Evolutionary conservation across 2,888 invertebrate genomes (phyloP).

Genomic region (Eupeodes luniger): DNA sequence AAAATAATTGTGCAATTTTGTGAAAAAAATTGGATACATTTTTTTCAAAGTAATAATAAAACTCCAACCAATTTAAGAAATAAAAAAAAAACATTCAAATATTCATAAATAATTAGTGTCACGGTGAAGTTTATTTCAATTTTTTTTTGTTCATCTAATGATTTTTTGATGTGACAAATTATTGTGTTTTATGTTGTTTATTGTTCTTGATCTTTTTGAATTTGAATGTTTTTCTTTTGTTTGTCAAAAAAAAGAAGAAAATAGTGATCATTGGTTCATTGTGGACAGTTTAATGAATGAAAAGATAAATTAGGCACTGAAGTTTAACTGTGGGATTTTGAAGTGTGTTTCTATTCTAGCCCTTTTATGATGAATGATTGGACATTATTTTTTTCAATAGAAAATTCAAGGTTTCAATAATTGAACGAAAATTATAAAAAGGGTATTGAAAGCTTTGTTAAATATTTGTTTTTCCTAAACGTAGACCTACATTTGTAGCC

Average conservation of each 20-base stretch:
- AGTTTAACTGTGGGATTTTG: conserved; percentile 25
- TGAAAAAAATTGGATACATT: conserved; percentile 32
- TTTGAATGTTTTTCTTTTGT: neutral
- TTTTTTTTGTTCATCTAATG: conserved; percentile 21
- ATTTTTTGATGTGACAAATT: conserved; percentile 46
- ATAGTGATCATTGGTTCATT: conserved; percentile 3
- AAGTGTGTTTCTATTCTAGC: conserved; percentile 32
- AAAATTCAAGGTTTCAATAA: conserved; percentile 1
- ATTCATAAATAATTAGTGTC: conserved; percentile 40
- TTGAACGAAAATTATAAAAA: too few species aligned
- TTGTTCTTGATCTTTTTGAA: conserved; percentile 17
- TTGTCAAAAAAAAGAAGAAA: neutral
- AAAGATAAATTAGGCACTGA: neutral
- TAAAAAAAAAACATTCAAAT: neutral
- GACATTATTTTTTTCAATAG: neutral
- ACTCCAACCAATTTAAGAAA: neutral
- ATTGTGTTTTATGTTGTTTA: conserved; percentile 11
- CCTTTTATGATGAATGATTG: neutral
- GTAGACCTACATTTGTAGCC: too few species aligned
- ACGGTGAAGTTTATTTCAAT: conserved; percentile 40
- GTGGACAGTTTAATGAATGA: conserved; percentile 11
- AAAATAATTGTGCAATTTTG: conserved; percentile 21
- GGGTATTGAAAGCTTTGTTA: too few species aligned
- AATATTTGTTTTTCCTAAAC: too few species aligned
- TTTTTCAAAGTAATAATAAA: conserved; percentile 27